These are phyloP conservation scores for Patella pellucida DNA, from an alignment of 2,888 invertebrate genomes.

Conservation along the genomic window DNA sequence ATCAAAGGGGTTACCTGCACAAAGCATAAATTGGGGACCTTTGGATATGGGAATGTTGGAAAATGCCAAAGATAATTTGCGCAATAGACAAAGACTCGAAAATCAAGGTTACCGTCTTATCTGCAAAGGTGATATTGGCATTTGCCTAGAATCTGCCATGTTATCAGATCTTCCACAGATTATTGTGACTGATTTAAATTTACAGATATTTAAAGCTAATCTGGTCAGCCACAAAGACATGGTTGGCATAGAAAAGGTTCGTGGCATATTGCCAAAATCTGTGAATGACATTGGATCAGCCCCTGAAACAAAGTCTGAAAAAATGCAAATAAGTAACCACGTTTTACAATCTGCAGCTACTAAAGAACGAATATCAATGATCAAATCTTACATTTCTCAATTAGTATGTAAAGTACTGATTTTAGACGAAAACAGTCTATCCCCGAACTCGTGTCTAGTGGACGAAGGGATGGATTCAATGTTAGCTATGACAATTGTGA, in stretches of 20 bases:
- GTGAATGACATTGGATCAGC: too few relatives aligned
- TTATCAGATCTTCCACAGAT: background rate
- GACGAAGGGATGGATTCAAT: constrained; percentile 48
- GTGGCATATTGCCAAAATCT: too few relatives aligned
- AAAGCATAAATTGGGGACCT: constrained; percentile 59
- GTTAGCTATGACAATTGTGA: constrained; percentile 42
- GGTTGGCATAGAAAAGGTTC: too few relatives aligned
- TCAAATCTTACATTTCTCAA: background rate
- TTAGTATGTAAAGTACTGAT: constrained; percentile 35
- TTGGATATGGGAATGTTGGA: constrained; percentile 47
- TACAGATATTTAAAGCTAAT: background rate
- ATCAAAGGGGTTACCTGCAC: constrained; percentile 39
- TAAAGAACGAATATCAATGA: too few relatives aligned
- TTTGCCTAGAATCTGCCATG: background rate
- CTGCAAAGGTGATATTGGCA: background rate
- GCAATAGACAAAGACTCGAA: background rate
- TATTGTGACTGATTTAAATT: background rate
- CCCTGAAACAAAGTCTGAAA: too few relatives aligned
- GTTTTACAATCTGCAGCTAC: too few relatives aligned
- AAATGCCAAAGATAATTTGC: background rate
- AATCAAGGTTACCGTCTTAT: background rate
- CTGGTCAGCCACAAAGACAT: too few relatives aligned
- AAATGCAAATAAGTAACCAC: too few relatives aligned
- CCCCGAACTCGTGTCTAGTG: constrained; percentile 32
- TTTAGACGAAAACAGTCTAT: constrained; percentile 31